Evolutionary conservation across 2,888 invertebrate genomes (phyloP).

Genomic region (Phaedon cochleariae): DNA sequence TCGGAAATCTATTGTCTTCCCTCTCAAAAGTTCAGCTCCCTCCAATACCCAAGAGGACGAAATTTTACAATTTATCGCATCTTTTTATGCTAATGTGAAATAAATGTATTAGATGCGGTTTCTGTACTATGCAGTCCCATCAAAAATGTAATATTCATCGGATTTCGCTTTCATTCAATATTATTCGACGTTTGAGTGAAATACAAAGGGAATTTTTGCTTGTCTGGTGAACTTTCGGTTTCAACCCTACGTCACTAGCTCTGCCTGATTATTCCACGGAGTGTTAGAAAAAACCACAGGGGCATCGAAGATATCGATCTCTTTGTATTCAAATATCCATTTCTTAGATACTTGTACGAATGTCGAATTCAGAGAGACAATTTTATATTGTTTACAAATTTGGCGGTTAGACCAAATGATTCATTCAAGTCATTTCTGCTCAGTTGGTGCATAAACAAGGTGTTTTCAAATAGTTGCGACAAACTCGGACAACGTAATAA

Average conservation of each 20-base stretch:
- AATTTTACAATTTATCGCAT: no score
- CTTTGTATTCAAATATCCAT: slow-evolving; percentile 1
- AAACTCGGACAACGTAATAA: background rate
- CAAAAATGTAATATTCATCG: no score
- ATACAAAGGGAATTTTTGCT: background rate
- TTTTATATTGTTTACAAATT: slow-evolving; percentile 2
- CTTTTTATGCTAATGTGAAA: no score
- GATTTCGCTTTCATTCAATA: background rate
- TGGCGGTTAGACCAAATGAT: background rate
- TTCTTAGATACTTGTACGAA: slow-evolving; percentile 2
- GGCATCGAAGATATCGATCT: slow-evolving; percentile 1
- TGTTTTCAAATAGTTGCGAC: background rate
- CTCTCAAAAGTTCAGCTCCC: no score
- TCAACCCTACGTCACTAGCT: background rate
- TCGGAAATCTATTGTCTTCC: no score
- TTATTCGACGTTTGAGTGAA: background rate
- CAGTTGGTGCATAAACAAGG: background rate
- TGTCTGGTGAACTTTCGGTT: background rate
- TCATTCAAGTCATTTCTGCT: background rate
- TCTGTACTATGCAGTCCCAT: no score
- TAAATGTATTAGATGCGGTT: no score
- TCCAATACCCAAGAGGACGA: no score
- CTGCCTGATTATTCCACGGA: background rate
- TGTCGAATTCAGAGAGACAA: background rate
- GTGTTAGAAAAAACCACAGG: background rate